These are phyloP conservation scores for Macrocentrus cingulum DNA, from an alignment of 1,140 invertebrate genomes.

Conservation along the genomic window DNA sequence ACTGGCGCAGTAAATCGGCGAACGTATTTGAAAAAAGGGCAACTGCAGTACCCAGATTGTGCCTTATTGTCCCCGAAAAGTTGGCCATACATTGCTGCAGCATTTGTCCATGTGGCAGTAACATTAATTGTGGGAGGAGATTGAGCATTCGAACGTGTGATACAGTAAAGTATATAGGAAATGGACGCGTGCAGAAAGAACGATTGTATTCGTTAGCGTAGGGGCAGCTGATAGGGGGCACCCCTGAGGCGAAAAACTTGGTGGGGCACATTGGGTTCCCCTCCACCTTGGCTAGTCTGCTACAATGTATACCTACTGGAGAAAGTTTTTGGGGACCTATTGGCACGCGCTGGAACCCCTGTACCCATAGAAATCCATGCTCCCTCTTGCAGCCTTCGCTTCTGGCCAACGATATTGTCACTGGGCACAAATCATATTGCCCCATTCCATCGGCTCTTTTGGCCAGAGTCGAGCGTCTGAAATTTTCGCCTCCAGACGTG, in stretches of 20 bases:
- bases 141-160: constrained; percentile 20
- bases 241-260: constrained; percentile 20
- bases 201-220: constrained; percentile 22
- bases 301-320: constrained; percentile 44
- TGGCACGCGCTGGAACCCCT: constrained; percentile 46
- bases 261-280: constrained; percentile 25
- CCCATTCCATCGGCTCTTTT: constrained; percentile 34
- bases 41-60: too few species aligned
- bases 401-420: constrained; percentile 31
- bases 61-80: background rate
- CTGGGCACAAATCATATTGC: constrained; percentile 42
- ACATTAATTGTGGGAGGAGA: constrained; percentile 53
- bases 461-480: constrained; percentile 16
- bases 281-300: constrained; percentile 27
- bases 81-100: background rate
- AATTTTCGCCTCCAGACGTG: constrained; percentile 25
- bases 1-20: too few species aligned
- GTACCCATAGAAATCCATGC: constrained; percentile 13
- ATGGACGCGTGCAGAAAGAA: background rate
- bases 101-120: constrained; percentile 44
- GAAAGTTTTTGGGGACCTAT: constrained; percentile 49
- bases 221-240: constrained; percentile 45
- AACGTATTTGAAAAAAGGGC: background rate
- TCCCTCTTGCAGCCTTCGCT: constrained; percentile 20
- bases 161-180: constrained; percentile 22